phyloP scores from a whole-genome alignment of 2,797 vertebrate species.

The Xenentodon cancila region DNA sequence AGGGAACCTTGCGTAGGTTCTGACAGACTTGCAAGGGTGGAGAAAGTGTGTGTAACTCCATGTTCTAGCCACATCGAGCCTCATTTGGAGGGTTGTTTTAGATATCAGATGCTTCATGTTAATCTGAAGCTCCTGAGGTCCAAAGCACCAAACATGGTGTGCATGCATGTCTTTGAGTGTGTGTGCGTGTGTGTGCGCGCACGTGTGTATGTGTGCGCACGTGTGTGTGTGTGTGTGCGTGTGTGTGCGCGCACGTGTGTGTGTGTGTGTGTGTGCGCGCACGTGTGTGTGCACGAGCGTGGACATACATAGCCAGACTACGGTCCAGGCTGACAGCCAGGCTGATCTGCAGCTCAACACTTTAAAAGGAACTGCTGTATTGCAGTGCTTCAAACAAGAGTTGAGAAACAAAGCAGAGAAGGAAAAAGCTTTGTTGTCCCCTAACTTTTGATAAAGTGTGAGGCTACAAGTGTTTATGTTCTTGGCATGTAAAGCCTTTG shows the following conservation, averaged over 20 bases:
- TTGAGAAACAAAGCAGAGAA: conserved; percentile 63
- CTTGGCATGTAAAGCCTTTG: conserved; percentile 55
- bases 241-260: conserved; percentile 25
- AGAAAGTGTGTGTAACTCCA: conserved; percentile 14
- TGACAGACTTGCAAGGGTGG: conserved; percentile 24
- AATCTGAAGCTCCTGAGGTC: conserved; percentile 35
- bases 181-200: conserved; percentile 37
- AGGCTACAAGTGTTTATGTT: conserved; percentile 63
- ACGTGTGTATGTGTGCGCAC: conserved; percentile 11
- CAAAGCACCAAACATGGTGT: conserved; percentile 65
- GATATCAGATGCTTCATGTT: conserved; percentile 43
- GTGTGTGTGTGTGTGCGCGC: conserved; percentile 37
- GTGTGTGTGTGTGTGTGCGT: conserved; percentile 26
- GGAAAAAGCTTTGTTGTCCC: conserved; percentile 25
- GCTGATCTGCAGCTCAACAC: conserved; percentile 54
- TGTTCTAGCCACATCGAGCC: not conserved
- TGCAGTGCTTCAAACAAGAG: conserved; percentile 54
- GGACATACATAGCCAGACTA: conserved; percentile 46
- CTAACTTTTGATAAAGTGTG: conserved; percentile 43
- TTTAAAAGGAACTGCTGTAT: conserved; percentile 77
- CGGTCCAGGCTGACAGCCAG: conserved; percentile 59
- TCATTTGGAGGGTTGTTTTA: conserved; percentile 32
- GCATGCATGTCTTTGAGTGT: conserved; percentile 13
- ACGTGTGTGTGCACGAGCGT: conserved; percentile 12
- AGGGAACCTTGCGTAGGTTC: conserved; percentile 55